A percentile compares a stretch with the other conserved stretches of the same genome.
phyloP scores from a whole-genome alignment of 2,888 invertebrate species.

The Zaprionus obscuricornis region DNA sequence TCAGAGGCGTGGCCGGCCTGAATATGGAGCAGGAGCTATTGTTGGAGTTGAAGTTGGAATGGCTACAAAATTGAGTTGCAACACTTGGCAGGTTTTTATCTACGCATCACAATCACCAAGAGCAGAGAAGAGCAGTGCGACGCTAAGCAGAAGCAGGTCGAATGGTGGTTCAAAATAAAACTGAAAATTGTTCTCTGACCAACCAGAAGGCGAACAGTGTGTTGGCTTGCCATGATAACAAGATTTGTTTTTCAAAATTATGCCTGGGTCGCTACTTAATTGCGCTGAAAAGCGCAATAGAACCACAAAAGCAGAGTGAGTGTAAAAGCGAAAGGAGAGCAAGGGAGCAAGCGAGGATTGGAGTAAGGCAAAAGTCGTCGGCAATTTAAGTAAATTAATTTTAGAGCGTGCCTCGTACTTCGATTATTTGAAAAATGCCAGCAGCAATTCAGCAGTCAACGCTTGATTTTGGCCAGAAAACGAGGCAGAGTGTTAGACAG shows the following conservation, averaged over 20 bases:
- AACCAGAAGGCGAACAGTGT: constrained; percentile 51
- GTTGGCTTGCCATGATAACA: constrained; percentile 72
- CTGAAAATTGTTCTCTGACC: constrained; percentile 24
- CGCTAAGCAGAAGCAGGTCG: constrained; percentile 23
- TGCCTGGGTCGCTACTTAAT: constrained; percentile 66
- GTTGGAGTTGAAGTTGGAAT: constrained; percentile 3
- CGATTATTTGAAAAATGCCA: constrained; percentile 46
- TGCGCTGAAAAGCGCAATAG: constrained; percentile 73
- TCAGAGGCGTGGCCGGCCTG: background rate
- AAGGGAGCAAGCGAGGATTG: too few species aligned
- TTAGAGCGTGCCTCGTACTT: constrained; percentile 69
- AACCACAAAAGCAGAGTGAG: background rate
- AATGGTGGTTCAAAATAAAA: constrained; percentile 2
- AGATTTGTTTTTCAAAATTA: constrained; percentile 76
- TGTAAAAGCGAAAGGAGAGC: constrained; percentile 41
- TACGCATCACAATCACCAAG: constrained; percentile 74
- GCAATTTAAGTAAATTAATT: constrained; percentile 76
- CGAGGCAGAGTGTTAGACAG: background rate
- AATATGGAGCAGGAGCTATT: constrained; percentile 22
- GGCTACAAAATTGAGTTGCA: constrained; percentile 70
- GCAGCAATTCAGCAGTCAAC: constrained; percentile 58
- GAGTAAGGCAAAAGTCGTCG: constrained; percentile 15
- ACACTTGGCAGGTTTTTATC: constrained; percentile 78
- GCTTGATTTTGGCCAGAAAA: constrained; percentile 65
- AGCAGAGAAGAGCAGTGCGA: constrained; percentile 20